These are phyloP conservation scores for Raja brachyura DNA, from an alignment of 2,113 vertebrate species.

Conservation along the genomic window DNA sequence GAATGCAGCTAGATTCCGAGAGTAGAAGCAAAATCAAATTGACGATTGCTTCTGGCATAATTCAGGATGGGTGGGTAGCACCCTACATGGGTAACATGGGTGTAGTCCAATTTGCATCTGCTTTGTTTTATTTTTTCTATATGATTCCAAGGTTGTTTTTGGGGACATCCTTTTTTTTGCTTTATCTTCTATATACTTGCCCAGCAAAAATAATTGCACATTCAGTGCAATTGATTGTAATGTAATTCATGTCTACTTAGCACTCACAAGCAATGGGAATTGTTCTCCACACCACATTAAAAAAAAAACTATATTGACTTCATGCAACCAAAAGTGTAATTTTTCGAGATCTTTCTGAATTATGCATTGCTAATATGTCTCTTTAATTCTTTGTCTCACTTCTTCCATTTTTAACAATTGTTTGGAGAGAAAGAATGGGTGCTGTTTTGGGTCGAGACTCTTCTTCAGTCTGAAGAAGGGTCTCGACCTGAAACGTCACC, in stretches of 20 bases:
- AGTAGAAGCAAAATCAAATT: no score
- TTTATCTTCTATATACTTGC: background rate
- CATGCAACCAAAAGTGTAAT: background rate
- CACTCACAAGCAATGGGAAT: no score
- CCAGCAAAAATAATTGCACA: background rate
- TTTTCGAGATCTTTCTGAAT: background rate
- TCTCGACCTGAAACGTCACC: no score
- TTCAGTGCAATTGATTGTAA: no score
- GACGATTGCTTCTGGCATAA: background rate
- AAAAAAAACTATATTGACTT: background rate
- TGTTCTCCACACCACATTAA: no score
- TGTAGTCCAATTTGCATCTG: background rate
- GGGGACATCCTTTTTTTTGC: background rate
- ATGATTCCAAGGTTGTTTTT: background rate
- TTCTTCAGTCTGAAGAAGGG: no score
- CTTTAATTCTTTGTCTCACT: background rate
- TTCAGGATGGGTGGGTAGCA: no score
- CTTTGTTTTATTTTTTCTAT: background rate
- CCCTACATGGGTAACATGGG: background rate
- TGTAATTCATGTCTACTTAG: no score
- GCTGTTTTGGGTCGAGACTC: no score
- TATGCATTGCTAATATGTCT: background rate
- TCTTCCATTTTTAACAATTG: background rate
- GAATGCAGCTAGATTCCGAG: no score
- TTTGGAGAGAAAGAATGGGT: background rate